Percentiles rank a stretch among this genome's conserved stretches.
Conservation (phyloP, 2,113 vertebrate species). For the Amphilophus citrinellus region DNA sequence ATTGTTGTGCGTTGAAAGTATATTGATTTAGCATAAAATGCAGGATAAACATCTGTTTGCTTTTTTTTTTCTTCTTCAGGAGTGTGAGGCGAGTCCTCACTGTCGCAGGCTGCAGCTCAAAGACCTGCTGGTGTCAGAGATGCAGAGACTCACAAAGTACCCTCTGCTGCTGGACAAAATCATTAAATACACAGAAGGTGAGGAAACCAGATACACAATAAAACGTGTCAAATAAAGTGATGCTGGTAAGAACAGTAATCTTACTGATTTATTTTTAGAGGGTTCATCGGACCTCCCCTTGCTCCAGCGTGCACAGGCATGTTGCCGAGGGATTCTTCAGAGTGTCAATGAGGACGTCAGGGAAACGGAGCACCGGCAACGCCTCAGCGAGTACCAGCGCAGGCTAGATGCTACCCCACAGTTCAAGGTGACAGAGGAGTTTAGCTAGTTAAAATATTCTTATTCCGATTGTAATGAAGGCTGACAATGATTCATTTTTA, state of each 20-base stretch:
- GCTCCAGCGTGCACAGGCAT: conserved; percentile 85
- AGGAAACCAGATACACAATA: background rate
- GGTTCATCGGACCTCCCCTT: conserved; percentile 82
- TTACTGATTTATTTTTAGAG: conserved; percentile 68
- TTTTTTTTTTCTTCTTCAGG: conserved; percentile 47
- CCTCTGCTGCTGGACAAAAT: conserved; percentile 93
- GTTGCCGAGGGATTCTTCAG: conserved; percentile 90
- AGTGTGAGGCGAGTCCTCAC: conserved; percentile 88
- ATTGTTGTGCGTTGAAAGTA: too few species aligned
- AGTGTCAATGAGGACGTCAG: conserved; percentile 89
- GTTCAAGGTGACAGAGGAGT: conserved; percentile 85
- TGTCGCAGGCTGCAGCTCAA: conserved; percentile 94
- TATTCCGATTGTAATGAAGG: accelerated
- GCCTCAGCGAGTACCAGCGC: conserved; percentile 89
- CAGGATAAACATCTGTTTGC: too few species aligned
- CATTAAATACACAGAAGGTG: conserved; percentile 90
- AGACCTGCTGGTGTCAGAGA: conserved; percentile 93
- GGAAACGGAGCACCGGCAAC: conserved; percentile 87
- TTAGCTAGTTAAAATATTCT: background rate
- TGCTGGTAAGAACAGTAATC: background rate
- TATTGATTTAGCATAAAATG: too few species aligned
- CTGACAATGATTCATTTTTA: accelerated
- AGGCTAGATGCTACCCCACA: conserved; percentile 88
- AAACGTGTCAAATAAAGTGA: background rate
- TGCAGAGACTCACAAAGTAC: conserved; percentile 96